Percentiles rank a stretch among this genome's conserved stretches.
Conservation (phyloP, 1,140 invertebrate genomes). For the Mylabris phalerata region DNA sequence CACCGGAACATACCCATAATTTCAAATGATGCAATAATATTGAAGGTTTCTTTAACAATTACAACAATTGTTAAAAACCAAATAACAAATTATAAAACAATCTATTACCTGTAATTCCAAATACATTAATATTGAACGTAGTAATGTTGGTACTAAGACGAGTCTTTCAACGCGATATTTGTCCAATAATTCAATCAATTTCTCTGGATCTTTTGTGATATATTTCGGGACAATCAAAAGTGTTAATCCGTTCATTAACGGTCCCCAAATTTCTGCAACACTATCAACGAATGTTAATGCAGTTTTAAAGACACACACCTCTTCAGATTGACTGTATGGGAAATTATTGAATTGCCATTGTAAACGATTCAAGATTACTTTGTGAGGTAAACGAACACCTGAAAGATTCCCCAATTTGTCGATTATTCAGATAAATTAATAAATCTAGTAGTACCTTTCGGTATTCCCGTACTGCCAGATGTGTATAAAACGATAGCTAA, state of each 20-base stretch:
- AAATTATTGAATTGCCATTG: conserved; percentile 78
- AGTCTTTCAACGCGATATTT: conserved; percentile 68
- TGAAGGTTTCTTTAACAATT: too few relatives aligned
- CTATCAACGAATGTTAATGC: conserved; percentile 85
- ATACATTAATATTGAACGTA: conserved; percentile 68
- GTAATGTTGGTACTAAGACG: conserved; percentile 74
- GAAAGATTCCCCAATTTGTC: too few relatives aligned
- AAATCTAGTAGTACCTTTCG: conserved; percentile 55
- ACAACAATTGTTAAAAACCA: too few relatives aligned
- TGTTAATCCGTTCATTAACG: conserved; percentile 62
- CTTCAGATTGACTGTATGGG: conserved; percentile 60
- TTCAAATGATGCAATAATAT: too few relatives aligned
- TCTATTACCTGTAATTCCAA: too few relatives aligned
- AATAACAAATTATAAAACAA: too few relatives aligned
- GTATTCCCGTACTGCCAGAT: conserved; percentile 86
- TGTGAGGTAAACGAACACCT: conserved; percentile 73
- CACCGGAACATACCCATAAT: too few relatives aligned
- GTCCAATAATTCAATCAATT: conserved; percentile 58
- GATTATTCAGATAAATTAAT: too few relatives aligned
- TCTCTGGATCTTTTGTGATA: conserved; percentile 67
- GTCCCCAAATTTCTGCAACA: conserved; percentile 77
- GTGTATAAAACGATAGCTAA: conserved; percentile 82
- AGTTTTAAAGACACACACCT: conserved; percentile 75
- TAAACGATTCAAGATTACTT: conserved; percentile 69
- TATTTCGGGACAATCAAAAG: conserved; percentile 65